Conservation (phyloP, 2,888 invertebrate genomes). For the Pterobdella sp. region DNA sequence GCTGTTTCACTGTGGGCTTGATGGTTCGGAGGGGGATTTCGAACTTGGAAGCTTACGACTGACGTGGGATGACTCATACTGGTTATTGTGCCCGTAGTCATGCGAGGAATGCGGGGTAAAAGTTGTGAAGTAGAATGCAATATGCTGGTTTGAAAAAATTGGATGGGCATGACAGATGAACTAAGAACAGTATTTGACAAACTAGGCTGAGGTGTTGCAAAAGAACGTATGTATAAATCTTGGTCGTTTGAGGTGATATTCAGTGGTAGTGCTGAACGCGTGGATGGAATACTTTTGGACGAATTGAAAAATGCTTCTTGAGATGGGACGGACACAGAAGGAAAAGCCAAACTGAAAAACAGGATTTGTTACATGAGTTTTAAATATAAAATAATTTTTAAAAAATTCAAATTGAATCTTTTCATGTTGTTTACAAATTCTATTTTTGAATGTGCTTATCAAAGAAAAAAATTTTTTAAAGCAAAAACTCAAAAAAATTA, state of each 20-base stretch:
- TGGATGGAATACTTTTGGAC: background rate
- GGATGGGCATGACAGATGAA: background rate
- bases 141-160: background rate
- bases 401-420: too few species aligned
- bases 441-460: too few species aligned
- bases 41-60: slow-evolving; percentile 13
- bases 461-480: too few species aligned
- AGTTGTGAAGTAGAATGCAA: background rate
- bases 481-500: too few species aligned
- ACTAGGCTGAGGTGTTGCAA: background rate
- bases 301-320: background rate
- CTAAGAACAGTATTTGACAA: background rate
- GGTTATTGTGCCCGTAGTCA: slow-evolving; percentile 20
- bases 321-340: background rate
- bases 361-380: too few species aligned
- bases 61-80: slow-evolving; percentile 22
- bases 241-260: background rate
- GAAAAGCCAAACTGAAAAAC: background rate
- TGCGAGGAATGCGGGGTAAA: background rate
- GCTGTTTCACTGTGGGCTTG: background rate
- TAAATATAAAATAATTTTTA: too few species aligned
- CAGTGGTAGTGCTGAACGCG: background rate
- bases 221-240: background rate
- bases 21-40: background rate
- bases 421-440: too few species aligned